Base-by-base conservation (phyloP, 1,140 invertebrate species). In the Rhyzopertha dominica region DNA sequence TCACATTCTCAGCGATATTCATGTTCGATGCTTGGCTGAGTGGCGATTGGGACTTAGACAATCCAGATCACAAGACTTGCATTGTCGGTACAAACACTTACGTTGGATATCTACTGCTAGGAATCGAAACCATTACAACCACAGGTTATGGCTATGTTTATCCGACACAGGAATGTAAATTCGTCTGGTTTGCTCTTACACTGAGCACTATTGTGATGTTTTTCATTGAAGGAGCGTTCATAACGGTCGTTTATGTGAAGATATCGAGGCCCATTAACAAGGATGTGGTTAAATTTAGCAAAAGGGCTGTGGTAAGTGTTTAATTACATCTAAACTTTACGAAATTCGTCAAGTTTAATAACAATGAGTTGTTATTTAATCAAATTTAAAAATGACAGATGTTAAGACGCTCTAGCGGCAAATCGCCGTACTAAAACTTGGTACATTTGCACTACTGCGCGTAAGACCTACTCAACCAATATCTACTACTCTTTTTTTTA, bases 211-310 rank as follows among this genome's bases (percentile, higher is more conserved):
- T 56, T 5, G 51, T 43, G 2, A 50, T 32, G 3, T 53, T 56
- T 26, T 37, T 53, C 22, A 56, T 56, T 26, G 54, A 56, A 35
- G 54, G 54, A 1, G 43, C 43, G 16, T 56, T 56, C 38, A 51
- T 56, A 22, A 53, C 54, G n/a, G 54, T 56, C 0, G 66, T 78
- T 38, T 78, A 75, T 62, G 74, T 73, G 0, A 78, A 78, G 53
- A 63, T 77, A 0, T 69, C 74, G 0, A 60, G 74, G 25, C 75
- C 75, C 0, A 69, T 73, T 22, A 64, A 65, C 32, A 73, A 74
- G 29, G 63, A 67, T 4, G 70, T 71, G 19, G 65, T 75, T n/a
- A 74, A 75, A 25, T 78, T 78, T 51, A 77, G 74, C 50, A 76
- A 73, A 46, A 78, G 74, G 54, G 76, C 75, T 9, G 68, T 75